Conservation (phyloP, 2,888 invertebrate genomes). For the Nephrocerus scutellatus region DNA sequence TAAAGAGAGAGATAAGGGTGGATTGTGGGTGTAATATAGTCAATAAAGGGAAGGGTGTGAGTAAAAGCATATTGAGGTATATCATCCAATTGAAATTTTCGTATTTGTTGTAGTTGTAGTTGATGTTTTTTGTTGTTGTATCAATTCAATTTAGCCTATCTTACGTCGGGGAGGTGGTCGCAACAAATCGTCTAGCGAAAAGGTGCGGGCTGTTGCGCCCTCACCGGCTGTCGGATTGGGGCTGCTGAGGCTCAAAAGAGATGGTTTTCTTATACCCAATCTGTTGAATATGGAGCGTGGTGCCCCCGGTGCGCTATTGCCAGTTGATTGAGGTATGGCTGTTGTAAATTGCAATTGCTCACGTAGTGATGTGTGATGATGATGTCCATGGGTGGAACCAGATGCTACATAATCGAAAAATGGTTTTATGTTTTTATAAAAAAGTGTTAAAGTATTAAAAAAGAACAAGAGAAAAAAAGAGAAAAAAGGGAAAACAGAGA, state of each 20-base stretch:
- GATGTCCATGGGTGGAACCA: conserved; percentile 38
- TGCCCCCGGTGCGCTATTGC: conserved; percentile 51
- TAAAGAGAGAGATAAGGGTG: conserved; percentile 9
- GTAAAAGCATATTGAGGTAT: conserved; percentile 10
- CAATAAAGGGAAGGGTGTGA: background rate
- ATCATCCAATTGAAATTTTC: conserved; percentile 13
- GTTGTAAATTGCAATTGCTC: conserved; percentile 53
- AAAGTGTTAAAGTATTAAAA: too few relatives aligned
- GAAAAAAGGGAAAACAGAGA: conserved; percentile 7
- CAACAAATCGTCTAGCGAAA: conserved; percentile 84
- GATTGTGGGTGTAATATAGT: conserved; percentile 2
- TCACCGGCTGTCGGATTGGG: conserved; percentile 46
- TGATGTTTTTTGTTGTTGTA: conserved; percentile 18
- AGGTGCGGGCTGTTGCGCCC: conserved; percentile 68
- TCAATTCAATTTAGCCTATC: conserved; percentile 47
- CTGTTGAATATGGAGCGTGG: conserved; percentile 70
- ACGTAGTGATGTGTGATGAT: conserved; percentile 55
- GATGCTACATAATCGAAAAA: conserved; percentile 28
- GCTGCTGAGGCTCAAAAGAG: conserved; percentile 73
- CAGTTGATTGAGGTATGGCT: conserved; percentile 47
- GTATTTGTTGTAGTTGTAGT: conserved; percentile 10
- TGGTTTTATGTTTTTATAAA: background rate
- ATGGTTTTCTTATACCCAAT: conserved; percentile 82
- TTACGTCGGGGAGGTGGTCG: conserved; percentile 77
- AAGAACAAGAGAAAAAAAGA: conserved; percentile 7